phyloP scores from a whole-genome alignment of 2,113 vertebrate species.

The Phasianus colchicus region DNA sequence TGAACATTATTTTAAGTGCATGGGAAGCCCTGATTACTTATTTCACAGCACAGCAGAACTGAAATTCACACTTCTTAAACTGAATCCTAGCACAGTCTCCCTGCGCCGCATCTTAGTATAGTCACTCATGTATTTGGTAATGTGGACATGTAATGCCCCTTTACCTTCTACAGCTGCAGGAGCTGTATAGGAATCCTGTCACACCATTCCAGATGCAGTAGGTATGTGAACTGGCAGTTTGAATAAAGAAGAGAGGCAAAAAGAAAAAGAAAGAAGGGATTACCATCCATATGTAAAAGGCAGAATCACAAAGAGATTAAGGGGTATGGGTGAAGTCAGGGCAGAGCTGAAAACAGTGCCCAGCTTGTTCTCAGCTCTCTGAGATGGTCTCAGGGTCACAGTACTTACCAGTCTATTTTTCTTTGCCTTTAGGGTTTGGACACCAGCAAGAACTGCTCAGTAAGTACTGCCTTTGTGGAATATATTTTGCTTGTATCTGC shows the following conservation, averaged over 20 bases:
- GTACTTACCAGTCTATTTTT: background rate
- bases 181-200: background rate
- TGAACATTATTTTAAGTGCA: background rate
- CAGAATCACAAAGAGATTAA: background rate
- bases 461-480: conserved; percentile 33
- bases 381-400: background rate
- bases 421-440: conserved; percentile 43
- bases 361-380: background rate
- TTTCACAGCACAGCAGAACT: background rate
- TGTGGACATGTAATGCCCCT: background rate
- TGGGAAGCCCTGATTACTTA: background rate
- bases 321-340: background rate
- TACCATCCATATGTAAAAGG: background rate
- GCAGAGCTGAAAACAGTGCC: conserved; percentile 21
- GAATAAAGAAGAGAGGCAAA: background rate
- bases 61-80: background rate
- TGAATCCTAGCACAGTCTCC: background rate
- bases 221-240: background rate
- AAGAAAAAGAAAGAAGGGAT: background rate
- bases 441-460: background rate
- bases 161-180: background rate
- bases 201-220: background rate
- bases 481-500: background rate
- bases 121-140: background rate
- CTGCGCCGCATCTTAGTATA: background rate